Evolutionary conservation across 2,797 vertebrate genomes (phyloP), one percentile per base, ranked within the genome.

Genomic region (Sebastolobus altivelis): DNA sequence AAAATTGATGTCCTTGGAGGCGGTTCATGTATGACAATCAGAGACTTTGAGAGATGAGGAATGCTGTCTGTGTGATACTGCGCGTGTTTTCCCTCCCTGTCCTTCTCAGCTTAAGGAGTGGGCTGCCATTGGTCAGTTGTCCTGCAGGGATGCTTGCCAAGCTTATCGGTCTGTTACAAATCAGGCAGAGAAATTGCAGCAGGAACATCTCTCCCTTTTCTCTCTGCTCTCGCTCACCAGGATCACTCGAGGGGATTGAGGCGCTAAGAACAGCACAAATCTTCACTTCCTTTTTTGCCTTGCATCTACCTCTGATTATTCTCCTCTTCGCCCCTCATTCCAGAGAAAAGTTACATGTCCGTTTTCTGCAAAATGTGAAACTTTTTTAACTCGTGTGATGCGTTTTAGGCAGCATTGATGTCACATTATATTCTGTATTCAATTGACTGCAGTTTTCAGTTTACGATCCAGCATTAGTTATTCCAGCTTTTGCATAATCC

Each of bases 101-200:
- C 71, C 40, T 58, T 87, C 77, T 75, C 84, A 80, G 85, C 81
- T 85, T 79, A 81, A 73, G 74, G 85, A 76, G 49, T 22, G 80
- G 52, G 78, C 74, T 25, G 27, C 77, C 61, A 80, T 84, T 87
- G 93, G 92, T 91, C 93, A 91, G 90, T 55, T 86, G 89, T 90
- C 93, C 92, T 89, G 87, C 87, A 87, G 93, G 85, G 91, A 84
- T 49, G 87, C 82, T 86, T 69, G 77, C 84, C 82, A 73, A 80
- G 86, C 90, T 93, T 93, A 94, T 94, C 88, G 43, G 82, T 43
- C 85, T 83, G 86, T 87, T 92, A 89, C 88, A 93, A 94, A 93
- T 93, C 88, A 90, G 88, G 78, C 89, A 82, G 90, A 90, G 88
- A 93, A 93, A 93, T 87, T 92, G 87, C 86, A 85, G 83, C 80